phyloP scores from a whole-genome alignment of 2,888 invertebrate genomes.

The Tanaodytes sp. region DNA sequence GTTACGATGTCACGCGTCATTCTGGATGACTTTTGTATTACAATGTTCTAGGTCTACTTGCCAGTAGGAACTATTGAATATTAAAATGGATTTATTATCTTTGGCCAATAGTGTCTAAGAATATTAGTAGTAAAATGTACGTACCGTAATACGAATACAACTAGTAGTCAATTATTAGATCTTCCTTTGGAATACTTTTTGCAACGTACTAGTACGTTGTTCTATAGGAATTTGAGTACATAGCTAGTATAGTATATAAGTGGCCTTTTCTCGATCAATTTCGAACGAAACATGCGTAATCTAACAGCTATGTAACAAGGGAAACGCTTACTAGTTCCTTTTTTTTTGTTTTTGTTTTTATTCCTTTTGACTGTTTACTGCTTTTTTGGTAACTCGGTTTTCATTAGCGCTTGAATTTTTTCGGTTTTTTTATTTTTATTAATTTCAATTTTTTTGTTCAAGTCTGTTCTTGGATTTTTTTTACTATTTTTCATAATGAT shows the following conservation, averaged over 20 bases:
- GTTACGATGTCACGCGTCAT: conserved; percentile 12
- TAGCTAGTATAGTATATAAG: conserved; percentile 44
- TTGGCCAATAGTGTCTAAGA: conserved; percentile 50
- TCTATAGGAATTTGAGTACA: conserved; percentile 48
- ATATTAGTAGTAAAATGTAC: conserved; percentile 49
- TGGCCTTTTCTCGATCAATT: conserved; percentile 31
- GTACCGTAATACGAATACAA: conserved; percentile 48
- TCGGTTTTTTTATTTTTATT: neutral
- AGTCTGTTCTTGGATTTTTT: too few species aligned
- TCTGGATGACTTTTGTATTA: conserved; percentile 38
- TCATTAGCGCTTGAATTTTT: too few species aligned
- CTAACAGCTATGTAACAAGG: conserved; percentile 47
- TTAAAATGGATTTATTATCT: conserved; percentile 52
- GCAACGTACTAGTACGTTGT: conserved; percentile 47
- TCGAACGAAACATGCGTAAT: conserved; percentile 40
- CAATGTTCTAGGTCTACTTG: conserved; percentile 44
- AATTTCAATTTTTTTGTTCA: too few species aligned
- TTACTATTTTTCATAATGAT: too few species aligned
- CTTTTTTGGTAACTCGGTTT: too few species aligned
- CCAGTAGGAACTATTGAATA: conserved; percentile 53
- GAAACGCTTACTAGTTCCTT: conserved; percentile 36
- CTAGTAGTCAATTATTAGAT: conserved; percentile 49
- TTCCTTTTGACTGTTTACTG: conserved; percentile 1
- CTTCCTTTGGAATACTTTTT: conserved; percentile 44
- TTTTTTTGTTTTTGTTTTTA: too few species aligned